Evolutionary conservation across 2,797 vertebrate species (phyloP), one percentile per base, ranked within the genome.

Genomic region (Podarcis siculus): DNA sequence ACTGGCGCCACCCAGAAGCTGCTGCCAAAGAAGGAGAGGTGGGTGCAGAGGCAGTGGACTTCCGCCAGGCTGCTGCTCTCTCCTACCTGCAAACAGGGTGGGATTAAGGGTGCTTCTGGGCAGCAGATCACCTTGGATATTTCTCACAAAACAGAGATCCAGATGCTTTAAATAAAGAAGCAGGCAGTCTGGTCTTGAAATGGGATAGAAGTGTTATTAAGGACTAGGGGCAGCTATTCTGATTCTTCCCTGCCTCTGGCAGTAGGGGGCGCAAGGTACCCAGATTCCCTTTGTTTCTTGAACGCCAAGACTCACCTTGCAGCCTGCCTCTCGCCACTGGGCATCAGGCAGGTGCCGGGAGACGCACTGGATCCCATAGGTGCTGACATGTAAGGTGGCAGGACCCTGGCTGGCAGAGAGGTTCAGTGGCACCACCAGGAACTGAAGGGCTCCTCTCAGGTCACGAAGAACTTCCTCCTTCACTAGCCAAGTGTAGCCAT

Each of bases 31-130:
- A 97, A 96, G 9, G 97, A 98, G 82, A 98, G 96, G 94, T 98
- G 98, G 96, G 97, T 97, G 92, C 98, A 98, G 89, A 98, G 94
- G 92, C 98, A 98, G 17, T 98, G 98, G 0, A 96, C 97, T 49
- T 87, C 87, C 19, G 30, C n/a, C 8, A 88, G 4, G 0, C 93
- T 90, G 86, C 94, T 96, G 82, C 35, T 86, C 0, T 69, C 81
- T 7, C 96, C 94, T 10, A 94, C 93, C 95, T 96, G 85, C n/a
- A 85, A 81, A 39, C 30, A 10, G 55, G 25, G 49, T n/a, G 0
- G 55, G 55, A 55, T 55, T 55, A 55, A 55, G 49, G 49, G 49
- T 0, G 3, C 49, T 55, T 55, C 49, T 55, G 49, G 49, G 49
- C 49, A 55, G 49, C 49, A 55, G 45, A 49, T 49, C 45, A 12